Evolutionary conservation across 2,113 vertebrate genomes (phyloP), one percentile per base, ranked within the genome.

Genomic region (Istiophorus platypterus): DNA sequence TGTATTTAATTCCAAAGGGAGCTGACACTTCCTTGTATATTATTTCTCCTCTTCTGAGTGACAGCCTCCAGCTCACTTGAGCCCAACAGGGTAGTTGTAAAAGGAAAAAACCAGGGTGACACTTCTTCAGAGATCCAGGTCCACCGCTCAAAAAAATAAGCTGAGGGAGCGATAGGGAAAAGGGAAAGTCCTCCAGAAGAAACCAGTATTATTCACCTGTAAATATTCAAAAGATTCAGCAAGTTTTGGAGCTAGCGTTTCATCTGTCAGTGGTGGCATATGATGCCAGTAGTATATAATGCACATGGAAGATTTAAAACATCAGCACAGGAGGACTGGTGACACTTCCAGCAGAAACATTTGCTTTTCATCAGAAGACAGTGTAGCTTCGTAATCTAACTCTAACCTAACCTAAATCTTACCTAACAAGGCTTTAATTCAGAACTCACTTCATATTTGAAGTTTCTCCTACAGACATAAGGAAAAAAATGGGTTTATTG

Each of bases 81-180:
- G 89, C 88, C 87, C 82, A 87, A 84, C 89, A 87, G 87, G 91
- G 84, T 72, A 65, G 78, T 72, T 20, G 15, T 86, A 78, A 92
- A 92, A 86, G 85, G 80, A 90, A 93, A 91, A 91, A 80, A 88
- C 82, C 82, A 20, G 75, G 66, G 80, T 87, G 87, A 92, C 90
- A 92, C 85, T 84, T 76, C 88, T 85, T 93, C 88, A 87, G 80
- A 87, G 88, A 88, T 88, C 89, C 57, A 73, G 78, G 45, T 70
- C 85, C 26, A 5, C 34, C 66, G 74, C 67, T 85, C 54, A 62
- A 76, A 58, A 83, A 72, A 42, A 84, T 45, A 82, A 70, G 69
- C 54, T 34, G 64, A 34, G 51, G 47, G 72, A 61, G 42, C 14
- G 65, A 72, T 29, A 72, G 77, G 24, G 41, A 63, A 11, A 84